Percentiles rank a stretch among this genome's conserved stretches.
Evolutionary conservation across 2,888 invertebrate species (phyloP).

Genomic region (Hydraecia micacea): DNA sequence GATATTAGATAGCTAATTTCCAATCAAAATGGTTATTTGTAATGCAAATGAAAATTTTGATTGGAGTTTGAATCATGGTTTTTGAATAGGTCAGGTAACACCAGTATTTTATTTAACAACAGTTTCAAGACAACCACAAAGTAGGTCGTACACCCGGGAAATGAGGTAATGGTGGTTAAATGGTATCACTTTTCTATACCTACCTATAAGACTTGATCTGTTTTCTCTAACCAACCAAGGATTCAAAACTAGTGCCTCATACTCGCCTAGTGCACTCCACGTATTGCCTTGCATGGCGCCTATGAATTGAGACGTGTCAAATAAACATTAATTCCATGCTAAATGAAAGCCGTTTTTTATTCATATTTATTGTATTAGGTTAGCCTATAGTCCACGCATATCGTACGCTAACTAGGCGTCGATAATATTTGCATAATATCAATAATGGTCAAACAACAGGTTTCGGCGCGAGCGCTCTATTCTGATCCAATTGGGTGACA

Average conservation of each 20-base stretch:
- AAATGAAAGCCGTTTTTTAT: not conserved
- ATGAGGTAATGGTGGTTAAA: not conserved
- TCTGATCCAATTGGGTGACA: constrained; percentile 56
- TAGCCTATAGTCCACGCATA: not conserved
- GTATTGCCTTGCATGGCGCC: not conserved
- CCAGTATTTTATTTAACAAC: not conserved
- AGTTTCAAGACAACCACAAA: not conserved
- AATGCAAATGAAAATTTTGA: constrained; percentile 3
- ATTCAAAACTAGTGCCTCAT: not conserved
- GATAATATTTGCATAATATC: constrained; percentile 58
- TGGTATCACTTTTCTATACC: not conserved
- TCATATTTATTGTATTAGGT: not conserved
- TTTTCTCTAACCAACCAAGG: not conserved
- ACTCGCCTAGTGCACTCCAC: no score
- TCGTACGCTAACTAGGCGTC: not conserved
- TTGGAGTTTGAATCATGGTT: not conserved
- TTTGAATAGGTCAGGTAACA: not conserved
- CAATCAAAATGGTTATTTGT: constrained; percentile 9
- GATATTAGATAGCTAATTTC: not conserved
- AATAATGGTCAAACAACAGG: constrained; percentile 54
- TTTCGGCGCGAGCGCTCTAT: constrained; percentile 45
- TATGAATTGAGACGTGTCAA: not conserved
- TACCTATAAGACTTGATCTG: no score
- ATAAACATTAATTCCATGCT: not conserved
- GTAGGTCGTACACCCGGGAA: not conserved